Percentiles rank a stretch among this genome's conserved stretches.
phyloP scores from a whole-genome alignment of 2,888 invertebrate species.

The Thysanoteuthis rhombus region DNA sequence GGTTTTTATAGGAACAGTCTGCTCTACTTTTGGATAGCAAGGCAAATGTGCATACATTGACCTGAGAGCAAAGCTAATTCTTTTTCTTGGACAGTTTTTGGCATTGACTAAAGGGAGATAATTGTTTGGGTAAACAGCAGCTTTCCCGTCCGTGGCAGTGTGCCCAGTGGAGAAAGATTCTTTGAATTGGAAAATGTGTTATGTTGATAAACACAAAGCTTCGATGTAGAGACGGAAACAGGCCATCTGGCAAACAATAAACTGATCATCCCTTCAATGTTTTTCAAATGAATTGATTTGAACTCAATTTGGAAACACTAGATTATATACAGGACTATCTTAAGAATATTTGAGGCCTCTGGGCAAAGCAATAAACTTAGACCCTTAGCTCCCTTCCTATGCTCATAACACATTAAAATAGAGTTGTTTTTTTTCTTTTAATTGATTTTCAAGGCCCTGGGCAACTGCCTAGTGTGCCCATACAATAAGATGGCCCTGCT shows the following conservation, averaged over 20 bases:
- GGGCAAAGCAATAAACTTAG: no score
- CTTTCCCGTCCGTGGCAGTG: not conserved
- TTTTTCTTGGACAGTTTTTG: not conserved
- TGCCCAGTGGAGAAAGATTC: not conserved
- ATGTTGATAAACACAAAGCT: not conserved
- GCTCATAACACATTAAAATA: no score
- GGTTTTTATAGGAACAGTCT: no score
- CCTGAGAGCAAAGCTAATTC: not conserved
- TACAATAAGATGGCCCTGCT: no score
- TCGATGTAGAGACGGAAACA: not conserved
- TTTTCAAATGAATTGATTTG: not conserved
- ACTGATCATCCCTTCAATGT: not conserved
- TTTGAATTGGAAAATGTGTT: not conserved
- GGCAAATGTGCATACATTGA: no score
- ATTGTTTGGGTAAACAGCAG: not conserved
- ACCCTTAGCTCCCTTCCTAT: no score
- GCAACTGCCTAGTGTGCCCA: no score
- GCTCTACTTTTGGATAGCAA: no score
- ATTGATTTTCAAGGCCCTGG: no score
- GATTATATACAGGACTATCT: no score
- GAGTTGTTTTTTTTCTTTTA: no score
- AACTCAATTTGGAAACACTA: not conserved
- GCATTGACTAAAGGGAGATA: conserved; percentile 12
- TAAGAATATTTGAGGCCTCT: no score
- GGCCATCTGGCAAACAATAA: not conserved